These are phyloP conservation scores for Rhingia rostrata DNA, from an alignment of 2,888 invertebrate genomes.

Conservation along the genomic window DNA sequence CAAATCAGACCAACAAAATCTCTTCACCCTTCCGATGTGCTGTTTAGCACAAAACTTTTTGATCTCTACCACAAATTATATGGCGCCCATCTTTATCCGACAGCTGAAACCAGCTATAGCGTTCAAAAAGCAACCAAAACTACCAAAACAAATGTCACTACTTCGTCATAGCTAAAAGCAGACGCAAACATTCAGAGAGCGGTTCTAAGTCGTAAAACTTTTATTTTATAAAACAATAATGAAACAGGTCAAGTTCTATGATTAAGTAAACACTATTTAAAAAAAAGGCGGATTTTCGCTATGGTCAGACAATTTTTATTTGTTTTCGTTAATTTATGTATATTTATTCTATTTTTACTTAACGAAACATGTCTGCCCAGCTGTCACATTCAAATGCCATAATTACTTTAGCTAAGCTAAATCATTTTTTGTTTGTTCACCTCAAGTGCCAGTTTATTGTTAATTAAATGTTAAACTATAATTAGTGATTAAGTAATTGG, in stretches of 20 bases:
- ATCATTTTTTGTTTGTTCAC: slow-evolving; percentile 24
- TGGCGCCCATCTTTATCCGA: slow-evolving; percentile 35
- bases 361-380: slow-evolving; percentile 22
- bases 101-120: slow-evolving; percentile 28
- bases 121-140: slow-evolving; percentile 22
- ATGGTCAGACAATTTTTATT: not conserved
- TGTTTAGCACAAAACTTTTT: slow-evolving; percentile 38
- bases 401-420: slow-evolving; percentile 20
- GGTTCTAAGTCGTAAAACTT: slow-evolving; percentile 48
- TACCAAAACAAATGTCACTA: slow-evolving; percentile 30
- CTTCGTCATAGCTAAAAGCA: slow-evolving; percentile 47
- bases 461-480: slow-evolving; percentile 33
- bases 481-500: slow-evolving; percentile 40
- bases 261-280: slow-evolving; percentile 9
- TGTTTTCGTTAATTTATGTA: slow-evolving; percentile 27
- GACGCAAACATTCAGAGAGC: slow-evolving; percentile 14
- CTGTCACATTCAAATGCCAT: slow-evolving; percentile 55
- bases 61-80: slow-evolving; percentile 59
- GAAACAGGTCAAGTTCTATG: slow-evolving; percentile 54
- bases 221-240: not conserved
- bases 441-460: slow-evolving; percentile 54
- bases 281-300: slow-evolving; percentile 5
- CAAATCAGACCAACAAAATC: slow-evolving; percentile 45
- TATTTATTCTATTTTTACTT: slow-evolving; percentile 5
- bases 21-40: slow-evolving; percentile 16